A percentile compares a stretch with the other conserved stretches of the same genome.
These are phyloP conservation scores for Saturnia japonica DNA, from an alignment of 2,888 invertebrate genomes.

Conservation along the genomic window DNA sequence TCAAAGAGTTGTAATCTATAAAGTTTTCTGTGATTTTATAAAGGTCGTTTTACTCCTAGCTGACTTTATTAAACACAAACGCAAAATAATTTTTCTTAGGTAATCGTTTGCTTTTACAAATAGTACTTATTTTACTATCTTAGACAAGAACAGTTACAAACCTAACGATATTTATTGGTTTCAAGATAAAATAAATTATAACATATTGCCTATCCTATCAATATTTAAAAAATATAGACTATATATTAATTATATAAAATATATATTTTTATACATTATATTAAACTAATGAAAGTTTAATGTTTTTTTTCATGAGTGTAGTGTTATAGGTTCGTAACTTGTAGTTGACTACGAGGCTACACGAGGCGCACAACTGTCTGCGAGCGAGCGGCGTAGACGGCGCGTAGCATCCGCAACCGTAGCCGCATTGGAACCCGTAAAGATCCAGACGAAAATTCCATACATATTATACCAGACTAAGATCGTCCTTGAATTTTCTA, in stretches of 20 bases:
- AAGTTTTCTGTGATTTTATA: too few species aligned
- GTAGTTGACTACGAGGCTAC: slow-evolving; percentile 25
- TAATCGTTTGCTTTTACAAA: too few species aligned
- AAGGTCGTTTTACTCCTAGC: too few species aligned
- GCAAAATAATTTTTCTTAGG: too few species aligned
- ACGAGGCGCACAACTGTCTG: slow-evolving; percentile 22
- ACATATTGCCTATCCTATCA: background rate
- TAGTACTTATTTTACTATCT: too few species aligned
- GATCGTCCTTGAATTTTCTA: slow-evolving; percentile 9
- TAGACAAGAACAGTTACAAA: background rate
- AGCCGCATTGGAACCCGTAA: slow-evolving; percentile 24
- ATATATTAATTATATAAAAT: background rate
- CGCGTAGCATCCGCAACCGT: slow-evolving; percentile 26
- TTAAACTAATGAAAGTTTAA: background rate
- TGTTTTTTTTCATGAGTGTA: background rate
- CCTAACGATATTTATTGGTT: too few species aligned
- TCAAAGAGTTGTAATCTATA: too few species aligned
- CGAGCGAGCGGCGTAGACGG: slow-evolving; percentile 6
- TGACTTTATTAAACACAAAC: too few species aligned
- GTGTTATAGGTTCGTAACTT: slow-evolving; percentile 23
- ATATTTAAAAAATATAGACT: background rate
- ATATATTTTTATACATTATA: background rate
- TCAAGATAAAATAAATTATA: background rate
- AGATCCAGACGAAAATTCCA: slow-evolving; percentile 7
- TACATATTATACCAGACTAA: background rate